Percentiles rank a stretch among this genome's conserved stretches.
phyloP scores from a whole-genome alignment of 2,113 vertebrate species.

The Heloderma charlesbogerti region DNA sequence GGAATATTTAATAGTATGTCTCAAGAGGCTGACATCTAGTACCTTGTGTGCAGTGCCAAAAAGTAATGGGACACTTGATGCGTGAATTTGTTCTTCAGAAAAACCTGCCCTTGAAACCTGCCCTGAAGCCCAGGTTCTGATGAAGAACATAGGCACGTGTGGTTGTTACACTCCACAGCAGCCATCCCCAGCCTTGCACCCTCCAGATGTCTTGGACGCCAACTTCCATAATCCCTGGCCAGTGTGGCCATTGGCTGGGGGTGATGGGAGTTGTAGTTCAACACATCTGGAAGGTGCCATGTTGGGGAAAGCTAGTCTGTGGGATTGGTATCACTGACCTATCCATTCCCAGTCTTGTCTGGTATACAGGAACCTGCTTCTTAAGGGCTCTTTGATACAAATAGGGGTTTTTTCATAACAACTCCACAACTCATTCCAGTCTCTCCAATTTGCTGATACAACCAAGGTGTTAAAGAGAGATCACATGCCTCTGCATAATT shows the following conservation, averaged over 20 bases:
- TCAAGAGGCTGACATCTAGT: neutral
- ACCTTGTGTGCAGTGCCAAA: neutral
- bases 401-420: neutral
- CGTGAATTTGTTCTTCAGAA: neutral
- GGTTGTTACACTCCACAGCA: neutral
- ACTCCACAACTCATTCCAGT: neutral
- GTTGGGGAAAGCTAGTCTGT: neutral
- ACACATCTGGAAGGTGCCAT: neutral
- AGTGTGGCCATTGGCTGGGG: neutral
- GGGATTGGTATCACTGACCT: neutral
- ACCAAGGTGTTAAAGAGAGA: neutral
- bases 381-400: neutral
- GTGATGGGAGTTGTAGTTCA: neutral
- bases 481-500: neutral
- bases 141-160: neutral
- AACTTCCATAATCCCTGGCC: neutral
- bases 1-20: neutral
- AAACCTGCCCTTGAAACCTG: neutral
- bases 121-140: neutral
- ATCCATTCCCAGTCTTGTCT: neutral
- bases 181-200: neutral
- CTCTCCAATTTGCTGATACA: neutral
- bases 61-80: neutral
- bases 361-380: neutral
- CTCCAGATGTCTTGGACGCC: too few relatives aligned